Evolutionary conservation across 2,888 invertebrate genomes (phyloP).

Genomic region (Euclidia mi): DNA sequence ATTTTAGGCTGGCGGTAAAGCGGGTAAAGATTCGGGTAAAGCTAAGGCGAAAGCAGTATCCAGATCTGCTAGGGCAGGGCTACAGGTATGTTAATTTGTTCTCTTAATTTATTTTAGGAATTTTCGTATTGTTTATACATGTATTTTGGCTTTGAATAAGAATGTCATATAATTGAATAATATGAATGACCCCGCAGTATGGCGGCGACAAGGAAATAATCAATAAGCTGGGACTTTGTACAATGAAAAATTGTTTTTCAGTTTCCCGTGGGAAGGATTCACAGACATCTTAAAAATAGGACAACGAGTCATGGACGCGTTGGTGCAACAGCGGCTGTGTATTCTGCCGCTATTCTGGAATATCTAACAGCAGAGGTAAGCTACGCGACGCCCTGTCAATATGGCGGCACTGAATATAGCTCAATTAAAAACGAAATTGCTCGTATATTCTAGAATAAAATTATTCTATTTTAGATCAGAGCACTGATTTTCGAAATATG

Average conservation of each 20-base stretch:
- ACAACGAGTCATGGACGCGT: constrained; percentile 99
- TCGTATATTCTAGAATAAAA: constrained; percentile 41
- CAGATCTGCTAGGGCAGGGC: constrained; percentile 99
- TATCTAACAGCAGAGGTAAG: constrained; percentile 99
- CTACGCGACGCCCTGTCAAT: constrained; percentile 84
- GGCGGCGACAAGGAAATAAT: constrained; percentile 78
- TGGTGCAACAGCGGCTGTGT: constrained; percentile 99
- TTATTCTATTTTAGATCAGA: background rate
- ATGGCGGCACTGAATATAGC: constrained; percentile 81
- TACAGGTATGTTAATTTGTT: constrained; percentile 93
- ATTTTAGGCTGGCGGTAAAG: constrained; percentile 99
- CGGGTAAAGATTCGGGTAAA: constrained; percentile 99
- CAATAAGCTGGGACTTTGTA: constrained; percentile 71
- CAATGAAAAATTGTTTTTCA: constrained; percentile 80
- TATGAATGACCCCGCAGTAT: constrained; percentile 85
- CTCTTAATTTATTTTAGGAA: constrained; percentile 76
- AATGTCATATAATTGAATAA: constrained; percentile 80
- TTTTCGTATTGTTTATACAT: constrained; percentile 61
- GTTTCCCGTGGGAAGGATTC: constrained; percentile 99
- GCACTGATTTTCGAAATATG: background rate
- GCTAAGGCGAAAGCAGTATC: constrained; percentile 99
- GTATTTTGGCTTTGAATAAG: constrained; percentile 28
- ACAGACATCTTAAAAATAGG: constrained; percentile 99
- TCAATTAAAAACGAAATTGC: constrained; percentile 56
- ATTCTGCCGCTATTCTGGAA: constrained; percentile 99